Percentiles rank a stretch among this genome's conserved stretches.
phyloP scores from a whole-genome alignment of 2,797 vertebrate genomes.

The Mormyrus hasselquistii region DNA sequence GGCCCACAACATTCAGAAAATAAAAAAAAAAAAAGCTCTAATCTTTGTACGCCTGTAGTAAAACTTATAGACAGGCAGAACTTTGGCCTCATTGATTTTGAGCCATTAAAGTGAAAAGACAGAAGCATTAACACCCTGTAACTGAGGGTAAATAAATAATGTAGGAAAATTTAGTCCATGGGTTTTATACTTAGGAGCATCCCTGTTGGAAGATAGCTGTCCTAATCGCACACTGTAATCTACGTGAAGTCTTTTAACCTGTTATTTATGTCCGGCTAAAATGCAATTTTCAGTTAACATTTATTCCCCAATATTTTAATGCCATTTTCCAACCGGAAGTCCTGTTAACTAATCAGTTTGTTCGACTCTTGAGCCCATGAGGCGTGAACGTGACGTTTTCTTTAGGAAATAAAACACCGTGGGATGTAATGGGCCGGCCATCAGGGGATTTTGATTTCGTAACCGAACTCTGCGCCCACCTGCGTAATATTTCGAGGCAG shows the following conservation, averaged over 20 bases:
- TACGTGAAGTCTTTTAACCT: background rate
- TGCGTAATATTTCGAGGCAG: constrained; percentile 1
- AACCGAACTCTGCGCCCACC: background rate
- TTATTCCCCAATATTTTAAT: background rate
- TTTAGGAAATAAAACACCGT: background rate
- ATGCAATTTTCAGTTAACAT: background rate
- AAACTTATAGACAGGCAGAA: background rate
- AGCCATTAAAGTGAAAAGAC: background rate
- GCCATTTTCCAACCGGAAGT: background rate
- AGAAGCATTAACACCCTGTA: background rate
- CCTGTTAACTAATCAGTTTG: background rate
- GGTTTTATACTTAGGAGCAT: background rate
- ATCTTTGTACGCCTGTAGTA: background rate
- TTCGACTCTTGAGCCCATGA: background rate
- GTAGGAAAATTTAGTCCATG: background rate
- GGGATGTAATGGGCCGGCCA: background rate
- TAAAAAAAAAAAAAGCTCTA: background rate
- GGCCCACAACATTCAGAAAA: background rate
- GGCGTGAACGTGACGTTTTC: background rate
- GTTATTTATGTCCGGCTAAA: background rate
- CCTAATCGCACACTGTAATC: background rate
- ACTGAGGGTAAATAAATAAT: background rate
- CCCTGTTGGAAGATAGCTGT: background rate
- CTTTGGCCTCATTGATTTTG: background rate
- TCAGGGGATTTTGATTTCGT: background rate